Evolutionary conservation across 1,140 invertebrate species (phyloP), one percentile per base, ranked within the genome.

Genomic region (Pseudomyrmex flavicornis): DNA sequence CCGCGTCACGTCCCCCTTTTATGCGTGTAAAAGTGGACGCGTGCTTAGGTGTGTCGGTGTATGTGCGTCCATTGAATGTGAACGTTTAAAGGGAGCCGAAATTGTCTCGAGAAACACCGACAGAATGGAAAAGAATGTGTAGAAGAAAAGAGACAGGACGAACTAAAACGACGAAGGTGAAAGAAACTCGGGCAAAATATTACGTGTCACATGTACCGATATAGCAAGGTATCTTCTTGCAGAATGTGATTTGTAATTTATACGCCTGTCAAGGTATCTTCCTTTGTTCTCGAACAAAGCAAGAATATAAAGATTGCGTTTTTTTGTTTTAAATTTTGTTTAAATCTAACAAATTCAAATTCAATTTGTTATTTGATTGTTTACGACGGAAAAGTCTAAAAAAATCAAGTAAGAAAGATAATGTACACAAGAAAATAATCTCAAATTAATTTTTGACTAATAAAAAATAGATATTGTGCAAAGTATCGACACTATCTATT

Each of bases 1-100:
- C 88, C 90, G 89, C 86, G 87, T 87, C 89, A 88, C 85, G 89
- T 91, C 82, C 72, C 85, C 82, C 85, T 84, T 72, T 89, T 89
- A 73, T 89, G 62, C 74, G 61, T 84, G 68, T 82, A 84, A 89
- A 86, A 89, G 68, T 88, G 83, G 65, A 87, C 80, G 83, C 77
- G 79, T 63, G 86, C 35, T 65, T 50, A 22, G 26, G 12, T 74
- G 35, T 59, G 59, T 50, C 76, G 54, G 15, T 76, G 82, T 59
- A 4, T 26, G 35, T 35, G 17, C 35, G 59, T 72, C 61, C 22
- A 17, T 56, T 65, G 69, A 84, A 63, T 69, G 74, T 61, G 66
- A 80, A 48, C 74, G 63, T 89, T 89, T 85, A 89, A 88, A 89
- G 82, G 83, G 72, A 69, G 52, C 54, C 85, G 79, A 87, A 87